Evolutionary conservation across 1,140 invertebrate species (phyloP).

Genomic region (Drusus annulatus): DNA sequence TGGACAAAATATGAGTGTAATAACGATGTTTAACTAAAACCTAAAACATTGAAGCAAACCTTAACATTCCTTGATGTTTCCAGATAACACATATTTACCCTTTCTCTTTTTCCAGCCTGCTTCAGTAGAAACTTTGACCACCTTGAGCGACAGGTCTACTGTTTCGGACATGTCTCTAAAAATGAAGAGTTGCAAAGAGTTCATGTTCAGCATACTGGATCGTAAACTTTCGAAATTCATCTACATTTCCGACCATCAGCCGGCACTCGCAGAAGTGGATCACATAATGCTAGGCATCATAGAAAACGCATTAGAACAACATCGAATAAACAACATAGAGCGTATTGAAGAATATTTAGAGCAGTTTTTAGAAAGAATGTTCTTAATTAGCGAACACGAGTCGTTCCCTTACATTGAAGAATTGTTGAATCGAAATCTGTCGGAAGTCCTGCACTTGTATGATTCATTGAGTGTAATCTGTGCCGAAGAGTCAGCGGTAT

Average conservation of each 20-base stretch:
- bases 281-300: constrained; percentile 8
- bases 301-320: not conserved
- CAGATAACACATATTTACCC: not conserved
- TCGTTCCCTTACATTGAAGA: constrained; percentile 6
- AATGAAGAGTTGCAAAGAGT: not conserved
- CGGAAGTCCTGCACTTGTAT: not conserved
- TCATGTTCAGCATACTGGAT: constrained; percentile 2
- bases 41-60: no score
- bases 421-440: constrained; percentile 1
- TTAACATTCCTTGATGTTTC: no score
- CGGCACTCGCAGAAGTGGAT: not conserved
- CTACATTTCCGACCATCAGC: constrained; percentile 3
- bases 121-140: constrained; percentile 17
- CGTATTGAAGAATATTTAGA: constrained; percentile 1
- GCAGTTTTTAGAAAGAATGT: not conserved
- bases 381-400: constrained; percentile 14
- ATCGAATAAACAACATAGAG: not conserved
- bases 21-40: no score
- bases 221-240: constrained; percentile 4
- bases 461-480: not conserved
- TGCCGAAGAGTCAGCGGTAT: not conserved
- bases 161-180: constrained; percentile 10
- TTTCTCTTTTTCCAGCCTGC: constrained; percentile 8
- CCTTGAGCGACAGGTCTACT: constrained; percentile 9
- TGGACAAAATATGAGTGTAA: no score